Conservation (phyloP, 23 tunicate genomes). For the Halocynthia aurantium region DNA sequence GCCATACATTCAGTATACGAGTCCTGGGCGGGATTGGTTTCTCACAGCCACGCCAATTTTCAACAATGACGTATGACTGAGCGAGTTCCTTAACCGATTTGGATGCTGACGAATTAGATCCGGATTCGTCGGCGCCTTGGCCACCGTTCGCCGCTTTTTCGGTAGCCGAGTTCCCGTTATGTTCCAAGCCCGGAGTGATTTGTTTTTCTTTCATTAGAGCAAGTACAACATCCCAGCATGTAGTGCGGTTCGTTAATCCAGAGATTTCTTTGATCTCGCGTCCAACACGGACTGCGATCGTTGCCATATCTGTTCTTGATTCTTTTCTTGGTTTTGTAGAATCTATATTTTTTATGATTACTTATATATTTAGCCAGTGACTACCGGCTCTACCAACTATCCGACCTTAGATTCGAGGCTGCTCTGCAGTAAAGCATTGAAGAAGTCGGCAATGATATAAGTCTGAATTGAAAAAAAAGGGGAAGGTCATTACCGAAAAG, state of each 20-base stretch:
- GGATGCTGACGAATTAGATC: conserved; percentile 14
- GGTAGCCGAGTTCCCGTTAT: conserved; percentile 11
- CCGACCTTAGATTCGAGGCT: too few species aligned
- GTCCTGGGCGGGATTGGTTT: conserved; percentile 81
- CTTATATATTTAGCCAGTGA: too few species aligned
- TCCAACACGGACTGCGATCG: conserved; percentile 80
- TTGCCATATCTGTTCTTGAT: conserved; percentile 27
- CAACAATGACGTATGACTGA: conserved; percentile 75
- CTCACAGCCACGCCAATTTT: conserved; percentile 88
- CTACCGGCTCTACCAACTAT: too few species aligned
- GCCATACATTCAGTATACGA: conserved; percentile 83
- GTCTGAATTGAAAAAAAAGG: too few species aligned
- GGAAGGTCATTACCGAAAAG: too few species aligned
- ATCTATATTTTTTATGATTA: too few species aligned
- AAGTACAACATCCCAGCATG: conserved; percentile 73
- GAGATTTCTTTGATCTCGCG: conserved; percentile 70
- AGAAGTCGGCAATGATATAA: too few species aligned
- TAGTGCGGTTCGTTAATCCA: conserved; percentile 76
- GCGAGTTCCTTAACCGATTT: conserved; percentile 60
- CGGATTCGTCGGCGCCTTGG: conserved; percentile 11
- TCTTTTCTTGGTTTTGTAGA: too few species aligned
- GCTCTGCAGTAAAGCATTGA: too few species aligned
- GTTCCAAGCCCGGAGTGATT: conserved; percentile 1
- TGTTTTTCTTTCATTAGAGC: conserved; percentile 73
- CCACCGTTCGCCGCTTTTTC: conserved; percentile 10